Conservation (phyloP, 2,797 vertebrate species). For the Taenioides sp. region DNA sequence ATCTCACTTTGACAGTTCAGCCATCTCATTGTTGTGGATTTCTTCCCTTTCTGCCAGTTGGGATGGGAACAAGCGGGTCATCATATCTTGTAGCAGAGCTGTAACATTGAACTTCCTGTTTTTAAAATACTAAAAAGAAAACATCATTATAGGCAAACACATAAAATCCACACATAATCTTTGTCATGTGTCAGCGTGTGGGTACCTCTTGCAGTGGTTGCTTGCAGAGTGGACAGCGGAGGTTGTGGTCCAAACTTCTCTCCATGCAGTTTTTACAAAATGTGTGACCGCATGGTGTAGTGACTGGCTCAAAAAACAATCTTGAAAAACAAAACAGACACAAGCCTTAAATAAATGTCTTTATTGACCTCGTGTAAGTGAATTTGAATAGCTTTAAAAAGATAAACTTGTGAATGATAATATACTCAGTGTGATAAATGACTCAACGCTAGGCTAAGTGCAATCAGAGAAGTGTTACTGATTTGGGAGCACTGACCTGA, state of each 20-base stretch:
- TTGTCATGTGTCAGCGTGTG: background rate
- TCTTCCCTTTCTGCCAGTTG: slow-evolving; percentile 84
- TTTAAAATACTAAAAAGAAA: slow-evolving; percentile 80
- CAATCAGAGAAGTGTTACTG: slow-evolving; percentile 25
- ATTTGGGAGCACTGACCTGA: slow-evolving; percentile 78
- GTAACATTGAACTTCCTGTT: slow-evolving; percentile 86
- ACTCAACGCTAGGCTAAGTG: slow-evolving; percentile 11
- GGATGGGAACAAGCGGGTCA: slow-evolving; percentile 77
- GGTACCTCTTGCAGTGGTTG: slow-evolving; percentile 88
- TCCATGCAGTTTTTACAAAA: slow-evolving; percentile 93
- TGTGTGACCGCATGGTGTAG: slow-evolving; percentile 90
- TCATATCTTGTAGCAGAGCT: slow-evolving; percentile 81
- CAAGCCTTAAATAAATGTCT: background rate
- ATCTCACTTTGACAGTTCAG: slow-evolving; percentile 89
- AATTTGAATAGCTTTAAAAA: background rate
- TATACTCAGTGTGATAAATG: background rate
- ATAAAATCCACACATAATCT: background rate
- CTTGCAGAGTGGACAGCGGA: slow-evolving; percentile 91
- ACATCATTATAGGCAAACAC: slow-evolving; percentile 1
- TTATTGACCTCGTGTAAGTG: too few relatives aligned
- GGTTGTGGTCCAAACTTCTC: slow-evolving; percentile 89
- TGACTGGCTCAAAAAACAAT: slow-evolving; percentile 88
- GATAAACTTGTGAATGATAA: background rate
- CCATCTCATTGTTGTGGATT: slow-evolving; percentile 84
- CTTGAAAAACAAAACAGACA: slow-evolving; percentile 59